Base-by-base conservation (phyloP, 2,888 invertebrate genomes). In the Lasioglossum villosulum region DNA sequence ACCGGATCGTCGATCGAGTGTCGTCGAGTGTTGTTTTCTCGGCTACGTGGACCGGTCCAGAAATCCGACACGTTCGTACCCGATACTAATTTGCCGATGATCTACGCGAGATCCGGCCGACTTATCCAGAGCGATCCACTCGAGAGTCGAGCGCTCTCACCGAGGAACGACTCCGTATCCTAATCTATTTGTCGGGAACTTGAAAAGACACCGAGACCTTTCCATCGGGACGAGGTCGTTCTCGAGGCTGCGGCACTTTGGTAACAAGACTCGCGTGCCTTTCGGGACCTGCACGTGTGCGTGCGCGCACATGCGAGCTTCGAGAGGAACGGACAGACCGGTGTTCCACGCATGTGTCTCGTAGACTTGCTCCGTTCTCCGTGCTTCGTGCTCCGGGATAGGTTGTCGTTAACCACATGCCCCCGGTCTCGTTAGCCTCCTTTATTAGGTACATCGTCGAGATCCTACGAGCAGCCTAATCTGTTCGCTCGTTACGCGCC, bases 221-320 rank as follows among this genome's bases (percentile, higher is more conserved):
- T 80, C 71, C 78, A 82, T 76, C 75, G 78, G 30, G 82, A 42
- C 70, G 75, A 63, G 63, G 34, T 75, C 79, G 70, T 87, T 85
- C 42, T 45, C 87, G 80, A 89, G 89, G 90, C 90, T 89, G 92
- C 93, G 93, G 93, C 91, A 90, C 94, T 95, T 95, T 95, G 93
- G 95, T 94, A 95, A 95, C 92, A 90, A 90, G 95, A 95, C 91
- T 93, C 94, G 94, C 92, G 94, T 93, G 93, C 92, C 92, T 87
- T 89, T 90, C 48, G 30, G 92, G 91, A 92, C 92, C 89, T 88
- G 88, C 94, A 94, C 91, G 94, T 93, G 93, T 92, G 93, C 92
- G 91, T 91, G 91, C 87, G 52, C 39, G 68, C 78, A 73, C 75
- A 70, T 74, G 70, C 79, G 85, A 71, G 88, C 80, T n/a, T n/a